Percentiles rank a stretch among this genome's conserved stretches.
phyloP scores from a whole-genome alignment of 2,797 vertebrate species.

The Oreortyx pictus region DNA sequence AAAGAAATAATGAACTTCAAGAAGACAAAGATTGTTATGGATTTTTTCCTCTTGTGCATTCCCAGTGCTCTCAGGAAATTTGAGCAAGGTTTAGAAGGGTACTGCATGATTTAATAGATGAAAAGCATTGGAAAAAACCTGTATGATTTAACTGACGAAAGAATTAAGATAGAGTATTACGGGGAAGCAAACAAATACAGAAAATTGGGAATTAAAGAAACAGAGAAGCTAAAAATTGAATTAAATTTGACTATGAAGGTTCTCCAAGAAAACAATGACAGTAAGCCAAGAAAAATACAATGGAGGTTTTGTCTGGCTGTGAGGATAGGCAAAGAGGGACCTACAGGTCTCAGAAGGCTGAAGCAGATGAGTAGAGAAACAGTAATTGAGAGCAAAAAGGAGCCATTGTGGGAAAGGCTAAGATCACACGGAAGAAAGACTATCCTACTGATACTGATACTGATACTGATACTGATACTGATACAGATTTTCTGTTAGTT shows the following conservation, averaged over 20 bases:
- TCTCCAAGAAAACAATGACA: neutral
- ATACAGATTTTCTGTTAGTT: neutral
- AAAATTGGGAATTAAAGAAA: neutral
- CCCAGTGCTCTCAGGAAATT: neutral
- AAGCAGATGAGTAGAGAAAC: neutral
- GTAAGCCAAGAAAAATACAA: neutral
- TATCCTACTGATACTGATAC: accelerated
- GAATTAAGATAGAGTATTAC: neutral
- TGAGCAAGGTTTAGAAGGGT: neutral
- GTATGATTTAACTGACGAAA: neutral
- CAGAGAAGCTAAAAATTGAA: neutral
- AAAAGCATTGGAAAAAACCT: neutral
- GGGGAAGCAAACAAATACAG: neutral
- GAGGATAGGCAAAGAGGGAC: neutral
- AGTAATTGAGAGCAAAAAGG: neutral
- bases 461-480: too few relatives aligned
- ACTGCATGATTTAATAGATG: neutral
- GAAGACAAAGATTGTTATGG: neutral
- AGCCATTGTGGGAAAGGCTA: neutral
- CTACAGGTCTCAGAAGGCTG: neutral
- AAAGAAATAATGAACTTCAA: neutral
- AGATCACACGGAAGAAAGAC: neutral
- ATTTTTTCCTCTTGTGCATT: neutral
- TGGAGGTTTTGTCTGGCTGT: neutral
- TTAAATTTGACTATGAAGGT: neutral